These are phyloP conservation scores for Drosophila carrolli DNA, from an alignment of 1,140 invertebrate species.

Conservation along the genomic window DNA sequence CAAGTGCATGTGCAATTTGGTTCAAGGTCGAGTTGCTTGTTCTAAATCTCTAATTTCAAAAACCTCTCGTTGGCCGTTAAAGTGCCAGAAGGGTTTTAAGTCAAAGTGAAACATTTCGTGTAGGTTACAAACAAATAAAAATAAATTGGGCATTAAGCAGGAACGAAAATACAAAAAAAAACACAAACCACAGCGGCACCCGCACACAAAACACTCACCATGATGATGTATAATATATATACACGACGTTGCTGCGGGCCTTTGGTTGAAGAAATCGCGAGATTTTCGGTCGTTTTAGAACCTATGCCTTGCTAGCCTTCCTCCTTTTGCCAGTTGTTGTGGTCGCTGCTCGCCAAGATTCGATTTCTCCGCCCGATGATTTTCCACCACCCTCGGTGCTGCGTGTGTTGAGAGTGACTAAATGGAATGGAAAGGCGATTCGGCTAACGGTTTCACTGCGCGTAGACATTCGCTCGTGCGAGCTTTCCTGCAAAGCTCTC, in stretches of 20 bases:
- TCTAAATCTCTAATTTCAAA: not conserved
- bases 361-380: slow-evolving; percentile 23
- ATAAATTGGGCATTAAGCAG: slow-evolving; percentile 51
- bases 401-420: slow-evolving; percentile 64
- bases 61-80: not conserved
- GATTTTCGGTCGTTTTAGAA: slow-evolving; percentile 28
- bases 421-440: slow-evolving; percentile 44
- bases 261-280: slow-evolving; percentile 64
- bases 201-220: slow-evolving; percentile 58
- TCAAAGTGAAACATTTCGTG: slow-evolving; percentile 38
- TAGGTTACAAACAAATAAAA: slow-evolving; percentile 42
- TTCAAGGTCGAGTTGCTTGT: slow-evolving; percentile 35
- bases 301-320: slow-evolving; percentile 25
- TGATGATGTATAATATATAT: slow-evolving; percentile 72
- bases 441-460: slow-evolving; percentile 74
- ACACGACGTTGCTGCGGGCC: slow-evolving; percentile 51
- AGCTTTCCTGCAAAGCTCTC: slow-evolving; percentile 56
- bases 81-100: slow-evolving; percentile 9
- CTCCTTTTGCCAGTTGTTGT: slow-evolving; percentile 11
- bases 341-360: slow-evolving; percentile 20
- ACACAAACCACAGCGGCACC: slow-evolving; percentile 1
- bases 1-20: slow-evolving; percentile 45
- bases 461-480: slow-evolving; percentile 20
- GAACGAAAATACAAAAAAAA: slow-evolving; percentile 16
- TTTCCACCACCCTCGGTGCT: slow-evolving; percentile 61